Percentiles rank a stretch among this genome's conserved stretches.
phyloP scores from a whole-genome alignment of 2,113 vertebrate genomes.

The Gadus chalcogrammus region DNA sequence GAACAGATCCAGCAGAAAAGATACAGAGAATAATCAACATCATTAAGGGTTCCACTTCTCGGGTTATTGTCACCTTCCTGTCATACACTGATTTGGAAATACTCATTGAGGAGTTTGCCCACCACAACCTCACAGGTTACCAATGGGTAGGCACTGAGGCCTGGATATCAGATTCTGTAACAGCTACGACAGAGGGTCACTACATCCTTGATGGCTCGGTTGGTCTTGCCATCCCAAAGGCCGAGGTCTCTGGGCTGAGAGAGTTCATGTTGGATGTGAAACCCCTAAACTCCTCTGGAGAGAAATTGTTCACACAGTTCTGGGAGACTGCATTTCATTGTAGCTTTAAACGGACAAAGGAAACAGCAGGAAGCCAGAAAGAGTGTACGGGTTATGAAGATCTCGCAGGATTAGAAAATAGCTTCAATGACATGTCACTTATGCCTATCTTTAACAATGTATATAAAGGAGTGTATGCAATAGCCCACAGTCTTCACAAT shows the following conservation, averaged over 20 bases:
- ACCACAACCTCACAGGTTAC: conserved; percentile 64
- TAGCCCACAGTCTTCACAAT: conserved; percentile 63
- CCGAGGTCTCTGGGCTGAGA: conserved; percentile 54
- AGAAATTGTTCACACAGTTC: conserved; percentile 57
- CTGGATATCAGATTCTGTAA: conserved; percentile 67
- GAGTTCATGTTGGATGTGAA: conserved; percentile 66
- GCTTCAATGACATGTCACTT: conserved; percentile 69
- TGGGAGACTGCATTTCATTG: conserved; percentile 67
- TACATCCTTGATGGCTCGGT: conserved; percentile 65
- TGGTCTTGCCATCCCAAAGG: conserved; percentile 67
- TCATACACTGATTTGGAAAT: conserved; percentile 55
- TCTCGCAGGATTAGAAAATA: conserved; percentile 54
- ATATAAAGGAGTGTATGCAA: conserved; percentile 72
- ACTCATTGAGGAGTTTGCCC: conserved; percentile 51
- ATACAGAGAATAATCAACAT: conserved; percentile 54
- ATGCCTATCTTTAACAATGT: conserved; percentile 70
- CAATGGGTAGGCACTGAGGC: conserved; percentile 73
- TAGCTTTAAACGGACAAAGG: conserved; percentile 24
- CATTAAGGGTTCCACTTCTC: conserved; percentile 64
- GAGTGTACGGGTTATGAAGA: conserved; percentile 62
- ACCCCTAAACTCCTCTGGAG: conserved; percentile 43
- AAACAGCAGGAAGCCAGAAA: conserved; percentile 3
- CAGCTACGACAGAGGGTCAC: conserved; percentile 42
- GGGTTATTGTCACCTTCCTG: conserved; percentile 65
- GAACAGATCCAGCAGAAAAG: conserved; percentile 55